phyloP scores from a whole-genome alignment of 2,113 vertebrate species.

The Bombycilla garrulus region DNA sequence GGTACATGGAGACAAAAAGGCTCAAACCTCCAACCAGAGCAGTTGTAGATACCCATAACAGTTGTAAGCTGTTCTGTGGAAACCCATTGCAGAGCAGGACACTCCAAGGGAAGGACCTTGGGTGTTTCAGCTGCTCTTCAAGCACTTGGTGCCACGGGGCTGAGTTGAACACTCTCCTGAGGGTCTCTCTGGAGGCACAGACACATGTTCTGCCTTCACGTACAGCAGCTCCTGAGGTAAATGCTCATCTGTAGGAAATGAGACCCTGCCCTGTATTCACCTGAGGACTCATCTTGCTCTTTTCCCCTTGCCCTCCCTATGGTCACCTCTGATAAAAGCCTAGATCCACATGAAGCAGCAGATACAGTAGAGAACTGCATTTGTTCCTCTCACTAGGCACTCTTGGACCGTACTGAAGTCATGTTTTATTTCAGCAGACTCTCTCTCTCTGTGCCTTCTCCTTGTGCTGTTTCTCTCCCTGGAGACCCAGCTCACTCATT shows the following conservation, averaged over 20 bases:
- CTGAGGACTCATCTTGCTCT: not conserved
- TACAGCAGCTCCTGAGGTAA: not conserved
- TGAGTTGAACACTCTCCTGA: not conserved
- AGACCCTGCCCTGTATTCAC: not conserved
- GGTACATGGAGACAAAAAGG: not conserved
- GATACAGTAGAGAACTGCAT: not conserved
- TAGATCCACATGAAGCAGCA: not conserved
- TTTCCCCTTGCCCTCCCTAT: accelerated
- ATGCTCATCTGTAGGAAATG: accelerated
- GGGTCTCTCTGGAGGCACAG: not conserved
- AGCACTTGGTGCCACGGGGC: not conserved
- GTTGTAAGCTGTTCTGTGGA: not conserved
- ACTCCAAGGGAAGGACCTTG: not conserved
- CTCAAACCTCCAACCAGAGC: not conserved
- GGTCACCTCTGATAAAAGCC: not conserved
- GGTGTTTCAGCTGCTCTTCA: not conserved
- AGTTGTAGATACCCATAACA: not conserved
- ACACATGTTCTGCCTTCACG: not conserved
- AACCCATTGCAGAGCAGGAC: not conserved
- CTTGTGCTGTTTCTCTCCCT: not conserved
- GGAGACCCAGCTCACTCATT: not conserved
- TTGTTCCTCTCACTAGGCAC: not conserved
- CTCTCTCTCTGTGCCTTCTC: not conserved
- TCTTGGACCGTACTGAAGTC: not conserved
- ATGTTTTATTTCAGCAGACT: not conserved